These are phyloP conservation scores for Chionodraco myersi DNA, from an alignment of 2,113 vertebrate species.

Conservation along the genomic window DNA sequence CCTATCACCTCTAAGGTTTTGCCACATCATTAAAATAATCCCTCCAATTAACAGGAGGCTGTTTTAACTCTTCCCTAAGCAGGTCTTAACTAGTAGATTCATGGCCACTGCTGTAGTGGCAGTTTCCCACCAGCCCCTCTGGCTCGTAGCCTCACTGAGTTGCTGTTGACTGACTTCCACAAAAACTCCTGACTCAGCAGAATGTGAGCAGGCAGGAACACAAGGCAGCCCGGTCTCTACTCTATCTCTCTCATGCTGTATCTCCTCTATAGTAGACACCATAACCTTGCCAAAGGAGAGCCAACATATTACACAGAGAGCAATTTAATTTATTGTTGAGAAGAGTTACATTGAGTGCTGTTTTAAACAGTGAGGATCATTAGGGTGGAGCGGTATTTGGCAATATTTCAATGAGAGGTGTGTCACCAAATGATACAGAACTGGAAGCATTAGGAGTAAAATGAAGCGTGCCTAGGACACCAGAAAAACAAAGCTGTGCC, in stretches of 20 bases:
- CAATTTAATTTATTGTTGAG: conserved; percentile 17
- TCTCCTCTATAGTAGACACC: conserved; percentile 42
- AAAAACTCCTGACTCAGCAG: conserved; percentile 76
- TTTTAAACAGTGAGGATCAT: conserved; percentile 6
- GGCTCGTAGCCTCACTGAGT: conserved; percentile 53
- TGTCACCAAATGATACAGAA: not conserved
- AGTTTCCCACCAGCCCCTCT: conserved; percentile 63
- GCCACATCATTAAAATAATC: not conserved
- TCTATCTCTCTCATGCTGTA: conserved; percentile 39
- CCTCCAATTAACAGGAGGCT: conserved; percentile 16
- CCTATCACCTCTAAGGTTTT: not conserved
- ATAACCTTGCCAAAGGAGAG: conserved; percentile 46
- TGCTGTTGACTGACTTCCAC: conserved; percentile 70
- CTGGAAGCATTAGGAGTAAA: not conserved
- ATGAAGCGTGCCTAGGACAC: not conserved
- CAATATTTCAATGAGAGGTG: not conserved
- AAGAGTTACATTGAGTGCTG: conserved; percentile 1
- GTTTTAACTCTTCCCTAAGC: conserved; percentile 25
- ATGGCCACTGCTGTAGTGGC: conserved; percentile 38
- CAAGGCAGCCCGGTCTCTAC: conserved; percentile 38
- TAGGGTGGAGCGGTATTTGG: not conserved
- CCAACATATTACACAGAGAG: conserved; percentile 16
- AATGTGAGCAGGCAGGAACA: conserved; percentile 57
- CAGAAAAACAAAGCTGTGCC: not conserved
- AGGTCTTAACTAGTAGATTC: conserved; percentile 27